phyloP scores from a whole-genome alignment of 2,113 vertebrate genomes.

The Cololabis saira region DNA sequence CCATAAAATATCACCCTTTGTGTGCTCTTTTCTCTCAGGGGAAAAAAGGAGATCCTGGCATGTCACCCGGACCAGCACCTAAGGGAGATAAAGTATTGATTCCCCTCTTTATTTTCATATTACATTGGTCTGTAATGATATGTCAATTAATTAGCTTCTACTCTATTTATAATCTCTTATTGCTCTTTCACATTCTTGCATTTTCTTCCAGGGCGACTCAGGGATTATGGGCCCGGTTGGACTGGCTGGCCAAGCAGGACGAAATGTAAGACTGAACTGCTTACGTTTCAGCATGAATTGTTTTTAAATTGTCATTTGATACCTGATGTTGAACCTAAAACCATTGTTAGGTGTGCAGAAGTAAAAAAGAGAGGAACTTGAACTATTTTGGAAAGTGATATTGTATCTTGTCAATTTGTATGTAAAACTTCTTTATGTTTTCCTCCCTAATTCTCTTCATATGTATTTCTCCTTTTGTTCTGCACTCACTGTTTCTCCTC shows the following conservation, averaged over 20 bases:
- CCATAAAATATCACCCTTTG: constrained; percentile 12
- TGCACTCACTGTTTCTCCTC: constrained; percentile 39
- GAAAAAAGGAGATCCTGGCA: constrained; percentile 93
- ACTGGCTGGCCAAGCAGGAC: constrained; percentile 85
- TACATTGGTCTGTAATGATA: neutral
- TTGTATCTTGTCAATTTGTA: constrained; percentile 7
- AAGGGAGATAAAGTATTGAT: constrained; percentile 91
- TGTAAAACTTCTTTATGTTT: neutral
- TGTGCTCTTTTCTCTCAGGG: constrained; percentile 84
- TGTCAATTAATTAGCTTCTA: neutral
- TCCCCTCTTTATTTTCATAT: neutral
- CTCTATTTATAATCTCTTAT: neutral
- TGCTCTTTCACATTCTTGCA: constrained; percentile 20
- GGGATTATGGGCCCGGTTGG: constrained; percentile 89
- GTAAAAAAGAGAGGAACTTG: neutral
- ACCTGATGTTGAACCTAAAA: neutral
- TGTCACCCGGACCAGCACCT: constrained; percentile 90
- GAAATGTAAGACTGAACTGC: constrained; percentile 85
- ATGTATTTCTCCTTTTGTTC: constrained; percentile 21
- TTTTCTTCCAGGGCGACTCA: constrained; percentile 84
- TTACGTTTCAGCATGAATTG: neutral
- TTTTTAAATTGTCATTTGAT: neutral
- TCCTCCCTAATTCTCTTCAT: constrained; percentile 13
- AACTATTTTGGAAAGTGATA: constrained; percentile 26
- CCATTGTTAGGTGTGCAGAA: neutral